Evolutionary conservation across 2,797 vertebrate species (phyloP), one percentile per base, ranked within the genome.

Genomic region (Hippopotamyrus pictus): DNA sequence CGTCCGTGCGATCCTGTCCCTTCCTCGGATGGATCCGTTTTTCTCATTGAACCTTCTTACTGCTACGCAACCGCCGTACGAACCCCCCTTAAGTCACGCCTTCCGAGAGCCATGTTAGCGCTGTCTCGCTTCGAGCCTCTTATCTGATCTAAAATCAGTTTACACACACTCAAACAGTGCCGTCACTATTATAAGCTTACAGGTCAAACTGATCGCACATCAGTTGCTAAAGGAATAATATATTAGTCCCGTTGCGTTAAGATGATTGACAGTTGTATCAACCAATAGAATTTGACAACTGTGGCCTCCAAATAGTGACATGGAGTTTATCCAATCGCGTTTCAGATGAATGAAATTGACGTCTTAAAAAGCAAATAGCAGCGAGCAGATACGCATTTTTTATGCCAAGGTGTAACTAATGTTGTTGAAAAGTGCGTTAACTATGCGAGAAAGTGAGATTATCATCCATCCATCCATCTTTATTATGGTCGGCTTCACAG

Each of bases 51-150:
- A 33, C 51, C 50, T 29, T 46, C 85, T 19, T 54, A 86, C 85
- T 86, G 85, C 85, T 86, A 86, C 85, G 51, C 85, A 86, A 57
- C 29, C 11, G 29, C 29, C 51, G 85, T 54, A 84, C 79, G 19
- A 25, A 25, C 85, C 9, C 85, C 50, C 22, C 41, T 33, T 33
- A 29, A 33, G 51, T 33, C 85, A 86, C 85, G 85, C 85, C 85
- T 86, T 41, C 48, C 25, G 8, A 84, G 79, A 84, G 44, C 46
- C 46, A 8, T 83, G 7, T 54, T 33, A 54, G 48, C 22, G 11
- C 22, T 50, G 44, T 33, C 11, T 17, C 8, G 79, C 8, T 22
- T 84, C 5, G 12, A 22, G 44, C 48, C 82, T 29, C 41, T 22
- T 48, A 84, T 48, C 82, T 84, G 82, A 46, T 84, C 82, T 84